Evolutionary conservation across 1,140 invertebrate genomes (phyloP), one percentile per base, ranked within the genome.

Genomic region (Brachionus sp.): DNA sequence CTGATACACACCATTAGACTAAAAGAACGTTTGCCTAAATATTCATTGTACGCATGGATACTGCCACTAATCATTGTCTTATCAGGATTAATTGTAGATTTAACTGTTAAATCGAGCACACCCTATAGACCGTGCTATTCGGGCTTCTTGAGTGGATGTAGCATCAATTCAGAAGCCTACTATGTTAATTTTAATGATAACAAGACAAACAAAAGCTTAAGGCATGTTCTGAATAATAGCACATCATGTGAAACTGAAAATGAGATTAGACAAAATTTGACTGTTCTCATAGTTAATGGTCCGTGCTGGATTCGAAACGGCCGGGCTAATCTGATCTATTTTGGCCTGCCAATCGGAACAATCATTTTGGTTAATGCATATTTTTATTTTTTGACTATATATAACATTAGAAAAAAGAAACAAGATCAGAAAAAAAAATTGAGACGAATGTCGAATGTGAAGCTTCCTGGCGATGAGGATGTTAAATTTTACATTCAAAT

Each of bases 401-500:
- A 89, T 25, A 90, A 91, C 87, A 91, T 92, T 77, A 42, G 88
- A 89, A 12, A 90, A 90, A 16, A 84, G 83, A 16, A 85, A 84
- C 66, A 83, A 84, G 9, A 83, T 84, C 13, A 84, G 84, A 73
- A 85, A n/a, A 82, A 84, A 3, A 73, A 73, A 4, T 53, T 83
- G 33, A 33, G 82, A 12, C 6, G 66, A 23, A 44, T 70, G 19
- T 50, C 42, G n/a, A 50, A 25, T 29, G 57, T 66, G 2, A 73
- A 70, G 16, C 33, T 73, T 42, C 82, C 86, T 19, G 88, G 84
- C 9, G 86, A 88, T 35, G 86, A 87, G 50, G 88, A 91, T 85
- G 89, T 90, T 77, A 89, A 91, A 77, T 86, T 92, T 13, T 92
- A 92, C 85, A 85, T 91, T 37, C 87, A 91, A 12, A 88, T 92